These are phyloP conservation scores for Heliconius hortense DNA, from an alignment of 2,888 invertebrate genomes.

Conservation along the genomic window DNA sequence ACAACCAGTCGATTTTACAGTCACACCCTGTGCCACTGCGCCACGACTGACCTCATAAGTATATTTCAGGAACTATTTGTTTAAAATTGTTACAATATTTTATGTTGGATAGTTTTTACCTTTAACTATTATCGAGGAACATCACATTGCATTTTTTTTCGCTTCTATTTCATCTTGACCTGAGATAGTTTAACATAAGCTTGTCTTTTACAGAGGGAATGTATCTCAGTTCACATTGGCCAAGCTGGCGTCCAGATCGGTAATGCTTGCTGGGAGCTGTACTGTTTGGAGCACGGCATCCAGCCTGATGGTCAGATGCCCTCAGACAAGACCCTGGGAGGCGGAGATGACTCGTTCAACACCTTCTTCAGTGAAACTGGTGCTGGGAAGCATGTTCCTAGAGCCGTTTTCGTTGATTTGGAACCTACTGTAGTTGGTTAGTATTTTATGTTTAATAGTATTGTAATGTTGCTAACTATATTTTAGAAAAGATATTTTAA, in stretches of 20 bases:
- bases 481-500: no score
- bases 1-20: no score
- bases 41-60: no score
- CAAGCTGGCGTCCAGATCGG: constrained; percentile 94
- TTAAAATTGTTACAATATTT: no score
- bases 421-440: constrained; percentile 96
- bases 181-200: neutral
- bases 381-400: constrained; percentile 92
- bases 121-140: no score
- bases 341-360: constrained; percentile 89
- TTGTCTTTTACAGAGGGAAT: constrained; percentile 85
- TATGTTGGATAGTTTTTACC: no score
- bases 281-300: constrained; percentile 92
- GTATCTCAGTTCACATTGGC: constrained; percentile 92
- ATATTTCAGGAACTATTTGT: no score
- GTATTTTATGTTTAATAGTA: constrained; percentile 37
- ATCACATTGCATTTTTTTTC: no score
- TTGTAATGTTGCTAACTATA: no score
- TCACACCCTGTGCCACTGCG: no score
- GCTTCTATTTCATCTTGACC: no score
- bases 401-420: constrained; percentile 94
- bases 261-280: constrained; percentile 93
- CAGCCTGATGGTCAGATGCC: constrained; percentile 94
- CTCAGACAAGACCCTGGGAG: constrained; percentile 88
- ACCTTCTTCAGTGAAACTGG: constrained; percentile 90